These are phyloP conservation scores for Apostichopus californicus DNA, from an alignment of 35 echinoderm and acorn worm genomes.

Conservation along the genomic window DNA sequence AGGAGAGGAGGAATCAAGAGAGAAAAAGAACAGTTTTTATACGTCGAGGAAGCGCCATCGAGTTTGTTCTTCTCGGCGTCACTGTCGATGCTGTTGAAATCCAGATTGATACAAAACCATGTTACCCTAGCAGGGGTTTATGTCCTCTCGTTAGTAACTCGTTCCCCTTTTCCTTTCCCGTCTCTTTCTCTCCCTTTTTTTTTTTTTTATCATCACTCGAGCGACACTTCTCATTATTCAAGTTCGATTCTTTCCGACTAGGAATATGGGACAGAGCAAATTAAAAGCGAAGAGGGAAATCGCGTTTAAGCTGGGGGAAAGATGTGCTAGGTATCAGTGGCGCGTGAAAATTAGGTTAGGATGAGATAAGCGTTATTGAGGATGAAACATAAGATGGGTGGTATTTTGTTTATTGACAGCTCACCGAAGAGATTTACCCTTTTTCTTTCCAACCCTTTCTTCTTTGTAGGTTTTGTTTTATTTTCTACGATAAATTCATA, in stretches of 20 bases:
- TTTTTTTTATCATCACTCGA: not conserved
- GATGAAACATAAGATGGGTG: constrained; percentile 19
- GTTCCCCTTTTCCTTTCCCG: not conserved
- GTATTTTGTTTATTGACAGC: constrained; percentile 8
- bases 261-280: not conserved
- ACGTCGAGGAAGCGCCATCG: not conserved
- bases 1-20: too few relatives aligned
- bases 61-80: not conserved
- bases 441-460: not conserved
- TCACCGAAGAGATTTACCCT: not conserved
- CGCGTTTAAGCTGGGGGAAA: not conserved
- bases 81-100: not conserved
- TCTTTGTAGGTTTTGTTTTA: not conserved
- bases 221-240: constrained; percentile 6
- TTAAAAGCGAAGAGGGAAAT: constrained; percentile 34
- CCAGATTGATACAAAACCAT: not conserved
- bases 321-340: constrained; percentile 11
- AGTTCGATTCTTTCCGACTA: not conserved
- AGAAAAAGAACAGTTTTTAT: too few relatives aligned
- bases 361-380: constrained; percentile 11
- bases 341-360: constrained; percentile 48
- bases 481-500: not conserved
- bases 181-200: not conserved
- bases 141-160: not conserved
- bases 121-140: not conserved